Evolutionary conservation across 2,113 vertebrate genomes (phyloP), one percentile per base, ranked within the genome.

Genomic region (Papio anubis): DNA sequence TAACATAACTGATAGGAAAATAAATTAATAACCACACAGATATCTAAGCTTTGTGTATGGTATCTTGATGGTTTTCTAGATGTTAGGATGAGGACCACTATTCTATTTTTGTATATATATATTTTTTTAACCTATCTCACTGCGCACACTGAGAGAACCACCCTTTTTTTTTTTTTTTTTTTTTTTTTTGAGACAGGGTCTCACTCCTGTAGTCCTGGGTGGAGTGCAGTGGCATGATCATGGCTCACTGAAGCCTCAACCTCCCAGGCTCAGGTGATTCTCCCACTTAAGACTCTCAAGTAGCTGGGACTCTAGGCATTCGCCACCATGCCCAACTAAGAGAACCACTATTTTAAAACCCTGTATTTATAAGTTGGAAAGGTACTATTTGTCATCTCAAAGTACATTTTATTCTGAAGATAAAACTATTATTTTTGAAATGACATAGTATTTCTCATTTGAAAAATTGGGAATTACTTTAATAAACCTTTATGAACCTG

Each of bases 401-500:
- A 96, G 79, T 76, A 40, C 45, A 64, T 94, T 94, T 89, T 4
- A 59, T 94, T 93, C 38, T 91, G 6, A 83, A 80, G 48, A 84
- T 88, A 89, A 89, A 86, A 82, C 35, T 52, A 14, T 93, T 92
- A 11, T 88, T 94, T 88, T 79, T 76, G 88, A 92, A 81, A 59
- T 32, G 40, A 5, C 66, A 72, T 50, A 84, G 20, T 92, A 76
- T 92, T 96, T 97, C n/a, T 76, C 57, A 92, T 76, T 88, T 92
- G 43, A 88, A 92, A 70, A 89, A 23, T 13, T 59, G 78, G 14
- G 3, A 81, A 30, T 94, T 86, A 85, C 23, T 75, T 8, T 68
- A 84, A 92, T 94, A 73, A 38, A 88, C 64, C 43, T 80, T 50
- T 78, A 25, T 84, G 52, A 80, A 88, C n/a, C 45, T 75, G 14